phyloP scores from a whole-genome alignment of 2,113 vertebrate species.

The Leptodactylus fuscus region DNA sequence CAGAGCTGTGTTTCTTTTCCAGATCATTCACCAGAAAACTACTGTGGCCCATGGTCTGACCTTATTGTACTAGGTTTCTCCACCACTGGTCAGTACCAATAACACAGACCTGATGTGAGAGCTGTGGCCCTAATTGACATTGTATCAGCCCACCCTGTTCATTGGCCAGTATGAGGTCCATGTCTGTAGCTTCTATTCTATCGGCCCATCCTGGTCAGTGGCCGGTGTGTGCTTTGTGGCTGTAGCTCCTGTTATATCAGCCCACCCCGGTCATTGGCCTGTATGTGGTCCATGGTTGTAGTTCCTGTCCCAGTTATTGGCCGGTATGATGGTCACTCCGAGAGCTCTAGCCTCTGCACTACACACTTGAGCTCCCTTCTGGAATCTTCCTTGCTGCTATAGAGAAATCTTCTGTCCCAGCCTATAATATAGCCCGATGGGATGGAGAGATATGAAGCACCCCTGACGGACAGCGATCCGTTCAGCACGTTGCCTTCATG shows the following conservation, averaged over 20 bases:
- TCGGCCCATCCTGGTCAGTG: no score
- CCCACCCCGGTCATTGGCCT: background rate
- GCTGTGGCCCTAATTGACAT: background rate
- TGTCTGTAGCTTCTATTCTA: no score
- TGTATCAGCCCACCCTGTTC: background rate
- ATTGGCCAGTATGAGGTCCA: background rate
- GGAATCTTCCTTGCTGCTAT: slow-evolving; percentile 36
- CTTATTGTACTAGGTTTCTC: no score
- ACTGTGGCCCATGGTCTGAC: no score
- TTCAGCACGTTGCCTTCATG: background rate
- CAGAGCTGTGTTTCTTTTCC: background rate
- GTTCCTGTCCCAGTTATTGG: background rate
- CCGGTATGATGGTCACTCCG: background rate
- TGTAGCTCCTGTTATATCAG: no score
- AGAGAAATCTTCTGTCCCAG: background rate
- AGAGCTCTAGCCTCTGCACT: background rate
- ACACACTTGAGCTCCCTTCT: slow-evolving; percentile 13
- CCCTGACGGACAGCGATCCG: background rate
- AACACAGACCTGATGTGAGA: no score
- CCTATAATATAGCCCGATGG: background rate
- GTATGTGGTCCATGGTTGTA: background rate
- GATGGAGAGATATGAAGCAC: background rate
- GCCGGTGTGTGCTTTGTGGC: no score
- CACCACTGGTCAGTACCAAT: background rate
- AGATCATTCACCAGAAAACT: no score